Base-by-base conservation (phyloP, 2,113 vertebrate species). In the Catharus bicknelli region DNA sequence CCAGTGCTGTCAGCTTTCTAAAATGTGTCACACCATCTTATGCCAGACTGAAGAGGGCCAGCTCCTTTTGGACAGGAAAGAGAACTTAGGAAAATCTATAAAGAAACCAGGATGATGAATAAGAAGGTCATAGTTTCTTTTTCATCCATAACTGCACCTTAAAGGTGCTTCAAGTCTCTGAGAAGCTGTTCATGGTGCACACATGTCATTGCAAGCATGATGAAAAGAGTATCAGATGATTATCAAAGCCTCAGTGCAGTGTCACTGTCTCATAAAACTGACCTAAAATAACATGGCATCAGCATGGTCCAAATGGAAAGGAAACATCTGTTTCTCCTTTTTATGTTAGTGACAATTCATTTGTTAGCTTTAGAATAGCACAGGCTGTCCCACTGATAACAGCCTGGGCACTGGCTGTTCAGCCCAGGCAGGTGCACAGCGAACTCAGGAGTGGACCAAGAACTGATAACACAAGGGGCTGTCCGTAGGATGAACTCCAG, bases 291-390 rank as follows among this genome's bases (percentile, higher is more conserved):
- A 94, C 76, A 81, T n/a, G 77, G 83, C 83, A 92, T 82, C 27
- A 2, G 54, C 75, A 73, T 58, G 54, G 85, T 81, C 69, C 51
- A 94, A 92, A 79, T 88, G 86, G 66, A 96, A 91, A 96, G 94
- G 96, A 96, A 96, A 95, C 95, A 96, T 92, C 96, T 96, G 95
- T 95, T 96, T 96, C 93, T 96, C 88, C 62, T 94, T 95, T 96
- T 93, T 92, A 78, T 95, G 83, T 82, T 82, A 81, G 57, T 93
- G 93, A 92, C 90, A 95, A 95, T 79, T 73, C 55, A 51, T 96
- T 93, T 95, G 93, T 95, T 94, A 94, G 88, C 58, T 93, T 94
- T 95, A 95, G 94, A 94, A 92, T 74, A 93, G 84, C 91, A 85
- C 91, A 74, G 84, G 62, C 93, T 94, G 82, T 77, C 84, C 55